Base-by-base conservation (phyloP, 1,140 invertebrate genomes). In the Bacillus rossius region DNA sequence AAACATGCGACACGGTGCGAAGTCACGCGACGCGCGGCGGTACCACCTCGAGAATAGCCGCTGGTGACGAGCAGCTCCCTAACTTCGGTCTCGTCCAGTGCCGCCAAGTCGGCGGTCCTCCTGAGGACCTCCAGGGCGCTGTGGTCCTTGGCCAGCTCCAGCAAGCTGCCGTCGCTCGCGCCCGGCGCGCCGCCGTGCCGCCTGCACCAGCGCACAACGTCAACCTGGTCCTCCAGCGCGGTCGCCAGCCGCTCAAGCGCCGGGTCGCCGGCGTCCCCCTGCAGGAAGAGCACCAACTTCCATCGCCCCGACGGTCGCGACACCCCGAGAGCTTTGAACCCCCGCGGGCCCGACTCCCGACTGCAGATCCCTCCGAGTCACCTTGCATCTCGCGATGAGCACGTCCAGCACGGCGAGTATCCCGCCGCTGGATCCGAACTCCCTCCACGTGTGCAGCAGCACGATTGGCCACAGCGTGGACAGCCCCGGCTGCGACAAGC, bases 121-220 rank as follows among this genome's bases (percentile, higher is more conserved):
- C 40, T 34, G 19, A 54, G 7, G 10, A 54, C 52, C 34, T 54
- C 52, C 20, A 54, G 16, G 1, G 25, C 41, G 16, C 52, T 54
- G 5, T 54, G 37, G 23, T 54, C 52, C 17, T 10, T 54, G 37
- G 52, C 20, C 10, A 54, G 52, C 16, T 41, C 19, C n/a, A 54
- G 22, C 25, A 54, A 20, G 34, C 41, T 40, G 23, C 34, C 41
- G 37, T 42, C 41, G 34, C 2, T 54, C 2, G 25, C 13, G 23
- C 34, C 17, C 25, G 14, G 23, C 22, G 34, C 37, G 13, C 20
- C 19, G 3, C 25, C 22, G 25, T 54, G 34, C n/a, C 19, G 14
- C 34, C 22, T 54, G 25, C 52, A 54, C 52, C 52, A 54, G 7
- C 41, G 3, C 22, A 54, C 37, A 17, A 54, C 52, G 13, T 16